phyloP scores from a whole-genome alignment of 2,113 vertebrate genomes.

The Dicerorhinus sumatrensis region DNA sequence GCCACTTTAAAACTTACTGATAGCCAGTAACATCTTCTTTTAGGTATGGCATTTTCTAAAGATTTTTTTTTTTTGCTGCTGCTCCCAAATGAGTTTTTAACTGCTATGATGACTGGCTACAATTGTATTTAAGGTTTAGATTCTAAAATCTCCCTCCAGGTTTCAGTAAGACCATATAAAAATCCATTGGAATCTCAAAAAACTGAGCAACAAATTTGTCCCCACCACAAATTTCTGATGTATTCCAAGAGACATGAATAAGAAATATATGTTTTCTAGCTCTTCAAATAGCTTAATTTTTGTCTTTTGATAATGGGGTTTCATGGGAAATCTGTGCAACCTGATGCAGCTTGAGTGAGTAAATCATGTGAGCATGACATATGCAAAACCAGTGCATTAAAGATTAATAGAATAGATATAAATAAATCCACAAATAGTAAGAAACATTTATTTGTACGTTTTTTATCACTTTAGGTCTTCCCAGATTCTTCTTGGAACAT shows the following conservation, averaged over 20 bases:
- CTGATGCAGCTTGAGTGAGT: not conserved
- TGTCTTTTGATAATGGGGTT: not conserved
- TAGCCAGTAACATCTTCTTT: not conserved
- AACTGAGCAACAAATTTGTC: not conserved
- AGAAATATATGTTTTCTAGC: no score
- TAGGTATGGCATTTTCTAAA: not conserved
- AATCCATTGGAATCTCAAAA: not conserved
- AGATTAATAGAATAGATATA: not conserved
- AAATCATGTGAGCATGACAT: not conserved
- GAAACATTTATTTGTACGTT: not conserved
- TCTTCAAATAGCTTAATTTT: not conserved
- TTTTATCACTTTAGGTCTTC: not conserved
- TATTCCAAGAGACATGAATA: not conserved
- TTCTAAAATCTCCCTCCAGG: not conserved
- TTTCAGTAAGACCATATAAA: not conserved
- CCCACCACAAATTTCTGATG: not conserved
- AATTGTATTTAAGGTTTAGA: not conserved
- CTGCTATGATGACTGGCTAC: not conserved
- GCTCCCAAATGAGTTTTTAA: not conserved
- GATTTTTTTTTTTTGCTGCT: not conserved
- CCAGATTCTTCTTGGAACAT: not conserved
- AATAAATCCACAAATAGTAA: not conserved
- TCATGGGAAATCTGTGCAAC: not conserved
- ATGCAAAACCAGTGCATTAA: not conserved
- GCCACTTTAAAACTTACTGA: not conserved